phyloP scores from a whole-genome alignment of 2,113 vertebrate species.

The Pipra filicauda region DNA sequence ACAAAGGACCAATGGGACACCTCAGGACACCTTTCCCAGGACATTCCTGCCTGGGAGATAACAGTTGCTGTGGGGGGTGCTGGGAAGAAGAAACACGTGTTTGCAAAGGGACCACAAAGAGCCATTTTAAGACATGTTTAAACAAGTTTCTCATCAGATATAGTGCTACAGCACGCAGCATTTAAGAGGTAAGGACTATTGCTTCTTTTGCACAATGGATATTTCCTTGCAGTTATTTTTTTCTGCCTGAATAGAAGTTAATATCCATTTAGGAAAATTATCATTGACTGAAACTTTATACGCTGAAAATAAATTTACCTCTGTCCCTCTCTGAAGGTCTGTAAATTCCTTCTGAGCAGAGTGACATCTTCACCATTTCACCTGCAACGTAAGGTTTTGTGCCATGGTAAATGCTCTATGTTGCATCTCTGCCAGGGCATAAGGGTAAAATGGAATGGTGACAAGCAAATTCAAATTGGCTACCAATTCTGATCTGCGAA shows the following conservation, averaged over 20 bases:
- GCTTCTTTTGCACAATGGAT: background rate
- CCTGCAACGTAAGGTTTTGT: background rate
- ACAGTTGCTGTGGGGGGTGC: no score
- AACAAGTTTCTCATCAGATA: no score
- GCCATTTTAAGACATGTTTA: no score
- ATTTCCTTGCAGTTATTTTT: background rate
- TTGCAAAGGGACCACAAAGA: no score
- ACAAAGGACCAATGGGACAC: no score
- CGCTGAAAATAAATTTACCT: background rate
- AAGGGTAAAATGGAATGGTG: background rate
- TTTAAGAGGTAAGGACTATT: background rate
- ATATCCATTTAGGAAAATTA: background rate
- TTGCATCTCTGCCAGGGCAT: background rate
- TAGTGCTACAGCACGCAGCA: no score
- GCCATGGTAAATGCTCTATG: background rate
- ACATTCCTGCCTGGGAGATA: no score
- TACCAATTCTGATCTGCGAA: background rate
- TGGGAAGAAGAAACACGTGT: no score
- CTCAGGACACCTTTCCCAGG: no score
- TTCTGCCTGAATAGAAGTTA: background rate
- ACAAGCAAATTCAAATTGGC: background rate
- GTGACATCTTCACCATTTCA: background rate
- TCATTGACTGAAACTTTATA: background rate
- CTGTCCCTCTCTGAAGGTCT: background rate
- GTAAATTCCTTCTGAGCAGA: background rate